Evolutionary conservation across 2,888 invertebrate genomes (phyloP).

Genomic region (Polyommatus iphigenia): DNA sequence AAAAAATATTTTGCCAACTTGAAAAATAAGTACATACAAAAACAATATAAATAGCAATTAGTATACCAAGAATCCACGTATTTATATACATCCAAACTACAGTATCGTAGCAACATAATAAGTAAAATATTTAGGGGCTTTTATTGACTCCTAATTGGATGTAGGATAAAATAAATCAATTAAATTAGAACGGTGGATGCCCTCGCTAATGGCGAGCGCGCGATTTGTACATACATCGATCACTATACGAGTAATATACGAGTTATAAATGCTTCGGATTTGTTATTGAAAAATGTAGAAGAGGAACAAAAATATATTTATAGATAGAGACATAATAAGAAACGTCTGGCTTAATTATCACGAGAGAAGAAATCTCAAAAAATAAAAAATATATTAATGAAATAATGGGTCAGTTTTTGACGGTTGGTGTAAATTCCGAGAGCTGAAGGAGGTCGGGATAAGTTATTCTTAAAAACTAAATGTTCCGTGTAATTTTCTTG

Average conservation of each 20-base stretch:
- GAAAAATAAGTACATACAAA: no score
- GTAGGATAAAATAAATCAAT: slow-evolving; percentile 68
- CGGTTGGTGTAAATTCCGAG: background rate
- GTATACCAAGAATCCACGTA: no score
- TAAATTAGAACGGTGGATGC: slow-evolving; percentile 67
- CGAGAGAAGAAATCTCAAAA: background rate
- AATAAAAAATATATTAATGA: background rate
- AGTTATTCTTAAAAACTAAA: no score
- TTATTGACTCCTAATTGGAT: slow-evolving; percentile 55
- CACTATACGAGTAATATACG: background rate
- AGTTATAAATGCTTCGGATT: background rate
- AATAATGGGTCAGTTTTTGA: background rate
- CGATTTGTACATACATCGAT: slow-evolving; percentile 35
- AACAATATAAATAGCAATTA: no score
- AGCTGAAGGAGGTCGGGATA: no score
- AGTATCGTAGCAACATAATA: slow-evolving; percentile 2
- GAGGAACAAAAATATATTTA: background rate
- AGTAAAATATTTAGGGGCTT: slow-evolving; percentile 21
- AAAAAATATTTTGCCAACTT: no score
- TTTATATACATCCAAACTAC: background rate
- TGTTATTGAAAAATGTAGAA: background rate
- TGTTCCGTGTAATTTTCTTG: no score
- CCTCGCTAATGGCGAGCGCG: slow-evolving; percentile 56
- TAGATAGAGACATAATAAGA: background rate
- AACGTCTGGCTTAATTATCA: background rate